phyloP scores from a whole-genome alignment of 37 sponge, comb jelly and placozoan species.

The Halisarca cf. caerulea region DNA sequence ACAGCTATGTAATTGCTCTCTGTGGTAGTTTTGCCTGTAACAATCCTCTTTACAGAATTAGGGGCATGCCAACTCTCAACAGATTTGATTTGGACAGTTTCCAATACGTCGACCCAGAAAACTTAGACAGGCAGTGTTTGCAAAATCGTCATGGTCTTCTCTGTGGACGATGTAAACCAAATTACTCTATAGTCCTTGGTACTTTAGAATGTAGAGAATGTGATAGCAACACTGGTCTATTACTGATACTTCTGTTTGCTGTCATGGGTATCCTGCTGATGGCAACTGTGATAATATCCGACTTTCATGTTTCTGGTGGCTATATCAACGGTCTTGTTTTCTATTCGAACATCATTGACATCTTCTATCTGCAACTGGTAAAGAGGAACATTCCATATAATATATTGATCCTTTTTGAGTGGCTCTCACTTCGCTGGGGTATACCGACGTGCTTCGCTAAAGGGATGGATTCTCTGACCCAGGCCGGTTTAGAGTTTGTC shows the following conservation, averaged over 20 bases:
- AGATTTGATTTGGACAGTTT: background rate
- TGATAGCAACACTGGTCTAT: background rate
- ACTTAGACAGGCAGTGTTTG: background rate
- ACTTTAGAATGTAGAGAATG: background rate
- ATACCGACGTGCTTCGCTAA: slow-evolving; percentile 41
- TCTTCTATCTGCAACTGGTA: background rate
- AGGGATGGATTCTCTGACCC: slow-evolving; percentile 40
- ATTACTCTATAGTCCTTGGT: background rate
- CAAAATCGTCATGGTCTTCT: background rate
- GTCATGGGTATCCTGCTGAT: slow-evolving; percentile 34
- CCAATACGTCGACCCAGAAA: background rate
- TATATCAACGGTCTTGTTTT: slow-evolving; percentile 33
- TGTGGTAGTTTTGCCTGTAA: background rate
- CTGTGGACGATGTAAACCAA: background rate
- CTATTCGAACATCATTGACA: slow-evolving; percentile 27
- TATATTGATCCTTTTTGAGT: slow-evolving; percentile 4
- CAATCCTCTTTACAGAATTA: background rate
- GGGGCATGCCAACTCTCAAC: background rate
- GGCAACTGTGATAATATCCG: background rate
- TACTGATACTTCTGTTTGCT: background rate
- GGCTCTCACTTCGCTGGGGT: slow-evolving; percentile 44
- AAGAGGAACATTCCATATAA: background rate
- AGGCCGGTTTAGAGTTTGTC: slow-evolving; percentile 31
- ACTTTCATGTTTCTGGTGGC: slow-evolving; percentile 45
- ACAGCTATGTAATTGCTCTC: background rate